Evolutionary conservation across 2,113 vertebrate genomes (phyloP).

Genomic region (Mirza zaza): DNA sequence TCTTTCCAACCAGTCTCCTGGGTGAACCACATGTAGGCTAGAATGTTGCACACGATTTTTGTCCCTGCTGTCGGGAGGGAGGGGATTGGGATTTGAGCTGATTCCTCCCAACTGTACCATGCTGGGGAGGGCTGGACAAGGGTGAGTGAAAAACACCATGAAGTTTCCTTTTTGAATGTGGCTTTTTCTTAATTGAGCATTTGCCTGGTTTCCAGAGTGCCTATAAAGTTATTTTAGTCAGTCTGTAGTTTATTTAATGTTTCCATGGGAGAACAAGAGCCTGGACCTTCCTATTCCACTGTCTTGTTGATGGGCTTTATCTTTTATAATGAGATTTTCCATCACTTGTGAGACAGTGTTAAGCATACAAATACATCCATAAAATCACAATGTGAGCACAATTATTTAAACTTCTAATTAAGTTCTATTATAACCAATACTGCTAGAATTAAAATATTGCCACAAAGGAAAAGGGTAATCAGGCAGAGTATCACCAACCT

Average conservation of each 20-base stretch:
- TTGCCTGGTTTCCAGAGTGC: not conserved
- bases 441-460: not conserved
- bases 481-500: not conserved
- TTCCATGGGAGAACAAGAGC: not conserved
- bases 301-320: not conserved
- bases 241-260: not conserved
- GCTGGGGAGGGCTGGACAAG: not conserved
- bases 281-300: not conserved
- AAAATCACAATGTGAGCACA: not conserved
- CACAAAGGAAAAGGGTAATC: not conserved
- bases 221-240: not conserved
- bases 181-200: not conserved
- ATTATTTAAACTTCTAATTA: not conserved
- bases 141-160: not conserved
- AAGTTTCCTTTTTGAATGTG: not conserved
- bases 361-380: not conserved
- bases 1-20: not conserved
- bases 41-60: not conserved
- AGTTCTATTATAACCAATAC: not conserved
- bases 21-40: not conserved
- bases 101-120: not conserved
- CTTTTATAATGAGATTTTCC: not conserved
- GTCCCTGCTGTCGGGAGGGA: not conserved
- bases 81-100: not conserved
- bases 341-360: not conserved